Base-by-base conservation (phyloP, 2,888 invertebrate species). In the Epinotia ramella region DNA sequence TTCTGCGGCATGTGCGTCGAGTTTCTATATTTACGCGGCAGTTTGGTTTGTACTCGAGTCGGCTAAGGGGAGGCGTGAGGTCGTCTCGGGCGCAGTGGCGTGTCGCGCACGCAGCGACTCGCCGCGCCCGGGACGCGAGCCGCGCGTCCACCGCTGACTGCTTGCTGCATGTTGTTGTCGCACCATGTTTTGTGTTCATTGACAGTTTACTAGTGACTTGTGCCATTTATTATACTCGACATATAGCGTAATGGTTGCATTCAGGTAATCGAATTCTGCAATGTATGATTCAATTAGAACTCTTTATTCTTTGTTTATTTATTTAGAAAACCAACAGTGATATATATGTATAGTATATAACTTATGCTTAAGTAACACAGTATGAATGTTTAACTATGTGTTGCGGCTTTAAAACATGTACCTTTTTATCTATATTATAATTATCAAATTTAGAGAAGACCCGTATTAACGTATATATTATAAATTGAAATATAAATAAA, bases 11-110 rank as follows among this genome's bases (percentile, higher is more conserved):
- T 76, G 67, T 87, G 87, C 86, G 88, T 84, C 84, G 87, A 84
- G 89, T 89, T 89, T 93, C 93, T 94, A 94, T 92, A 93, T 93
- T 92, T 93, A 93, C 90, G 85, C 91, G 87, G 86, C 86, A 85
- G 89, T 91, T 87, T 86, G 85, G 89, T 91, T 87, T 87, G 90
- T 89, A 90, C 89, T 88, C 88, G 81, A 87, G 84, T 89, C 87
- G 49, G 73, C 59, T 87, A 88, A 89, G 89, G 89, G 91, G 90
- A 93, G 88, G 85, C 87, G 88, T 90, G 92, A 91, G 91, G 91
- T 89, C 83, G 85, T 60, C 59, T 77, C 77, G 79, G 79, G 78
- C 77, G 77, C 79, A 77, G 78, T 76, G 77, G 79, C 68, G 79
- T 76, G 77, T 77, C 80, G 80, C 79, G 79, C 78, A 74, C 78